A percentile compares a stretch with the other conserved stretches of the same genome.
Conservation (phyloP, 64 coral and sea anemone genomes). For the Cladopsammia gracilis region DNA sequence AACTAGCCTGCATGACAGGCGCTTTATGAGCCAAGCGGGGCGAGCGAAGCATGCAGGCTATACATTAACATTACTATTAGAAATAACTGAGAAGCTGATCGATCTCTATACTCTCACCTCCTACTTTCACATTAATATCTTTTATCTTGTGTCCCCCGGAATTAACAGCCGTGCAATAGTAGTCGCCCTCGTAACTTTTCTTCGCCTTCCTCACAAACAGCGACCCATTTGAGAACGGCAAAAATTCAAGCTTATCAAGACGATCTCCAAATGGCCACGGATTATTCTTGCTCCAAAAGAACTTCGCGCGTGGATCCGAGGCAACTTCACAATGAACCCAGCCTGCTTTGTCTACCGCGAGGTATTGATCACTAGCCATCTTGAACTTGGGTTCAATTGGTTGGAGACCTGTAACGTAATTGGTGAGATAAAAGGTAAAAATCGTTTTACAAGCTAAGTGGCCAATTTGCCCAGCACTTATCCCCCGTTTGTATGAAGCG, state of each 20-base stretch:
- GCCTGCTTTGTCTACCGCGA: constrained; percentile 58
- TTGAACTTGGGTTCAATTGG: constrained; percentile 75
- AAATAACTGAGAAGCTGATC: no score
- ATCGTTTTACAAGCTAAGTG: no score
- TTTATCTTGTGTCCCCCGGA: constrained; percentile 64
- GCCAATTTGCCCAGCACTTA: no score
- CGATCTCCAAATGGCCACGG: constrained; percentile 78
- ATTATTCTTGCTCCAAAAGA: constrained; percentile 75
- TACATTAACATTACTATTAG: no score
- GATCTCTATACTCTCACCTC: constrained; percentile 48
- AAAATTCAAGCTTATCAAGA: constrained; percentile 73
- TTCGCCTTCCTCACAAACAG: constrained; percentile 75
- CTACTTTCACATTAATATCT: constrained; percentile 61
- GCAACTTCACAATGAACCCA: constrained; percentile 80
- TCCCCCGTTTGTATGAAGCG: no score
- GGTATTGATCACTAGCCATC: constrained; percentile 47
- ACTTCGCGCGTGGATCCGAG: constrained; percentile 80
- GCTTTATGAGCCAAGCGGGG: no score
- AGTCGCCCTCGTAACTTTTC: constrained; percentile 72
- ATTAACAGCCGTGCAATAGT: constrained; percentile 88
- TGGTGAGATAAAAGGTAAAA: no score
- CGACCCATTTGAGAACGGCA: constrained; percentile 79
- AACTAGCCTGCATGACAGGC: no score
- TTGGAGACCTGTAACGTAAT: constrained; percentile 50
- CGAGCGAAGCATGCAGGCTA: no score